Evolutionary conservation across 2,888 invertebrate species (phyloP), one percentile per base, ranked within the genome.

Genomic region (Atrina japonica): DNA sequence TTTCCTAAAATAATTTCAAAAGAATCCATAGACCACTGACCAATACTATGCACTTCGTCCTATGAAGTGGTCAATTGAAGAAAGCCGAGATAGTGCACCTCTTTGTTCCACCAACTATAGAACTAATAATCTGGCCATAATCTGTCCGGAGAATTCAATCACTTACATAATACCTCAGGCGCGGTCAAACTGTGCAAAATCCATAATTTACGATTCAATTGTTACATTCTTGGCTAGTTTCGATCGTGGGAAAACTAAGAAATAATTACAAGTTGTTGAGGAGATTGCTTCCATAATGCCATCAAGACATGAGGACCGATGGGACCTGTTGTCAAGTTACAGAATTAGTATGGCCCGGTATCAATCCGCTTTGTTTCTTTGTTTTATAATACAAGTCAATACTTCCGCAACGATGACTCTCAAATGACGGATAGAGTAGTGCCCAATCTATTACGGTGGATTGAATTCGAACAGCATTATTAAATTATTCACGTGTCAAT

Each of bases 1-100:
- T 58, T 50, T 58, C 58, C 66, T 58, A 58, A 66, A 66, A 66
- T 58, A 58, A 66, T 49, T 66, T 49, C 58, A 40, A 40, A 64
- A 50, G 40, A 11, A 11, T 21, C 66, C 66, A 66, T 66, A 66
- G 49, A 55, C 41, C 66, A 58, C 66, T n/a, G 50, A 58, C 56
- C 66, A 66, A 66, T 58, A 40, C 35, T 30, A 18, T 23, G 35
- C 29, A 27, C 47, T 29, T 27, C 47, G 45, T 29, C 47, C 29
- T 27, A 27, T 49, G 25, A 43, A 61, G 29, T 61, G 61, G 61
- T 21, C 52, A 52, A 21, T 52, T 18, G 11, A 49, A 47, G 21
- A 49, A 47, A 61, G 27, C 43, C 30, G 27, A 29, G 35, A 61
- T 61, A 61, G 30, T 29, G 49, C 61, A 61, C 61, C 61, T 61